Evolutionary conservation across 2,113 vertebrate genomes (phyloP), one percentile per base, ranked within the genome.

Genomic region (Genyomyrus donnyi): DNA sequence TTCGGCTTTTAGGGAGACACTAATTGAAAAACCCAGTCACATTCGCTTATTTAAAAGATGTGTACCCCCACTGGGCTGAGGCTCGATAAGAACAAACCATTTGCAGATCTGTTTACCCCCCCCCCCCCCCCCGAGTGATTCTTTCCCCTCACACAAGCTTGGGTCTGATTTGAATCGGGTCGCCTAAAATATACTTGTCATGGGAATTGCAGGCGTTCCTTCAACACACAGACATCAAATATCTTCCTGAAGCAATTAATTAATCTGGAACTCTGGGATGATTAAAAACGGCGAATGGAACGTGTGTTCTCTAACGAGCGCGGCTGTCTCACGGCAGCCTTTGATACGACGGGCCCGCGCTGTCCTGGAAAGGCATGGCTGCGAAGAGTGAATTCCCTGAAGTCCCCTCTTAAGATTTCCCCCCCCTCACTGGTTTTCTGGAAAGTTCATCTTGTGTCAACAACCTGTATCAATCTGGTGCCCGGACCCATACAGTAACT

Each of bases 221-320:
- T 85, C 52, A 42, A 56, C 62, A 70, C 87, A 45, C 52, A 74
- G 56, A 88, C 88, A 89, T 90, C 17, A 66, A 91, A 70, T 91
- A 92, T 91, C 48, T 46, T 91, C 48, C 53, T 90, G 90, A 85
- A 91, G 91, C 92, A 89, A 88, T 92, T 94, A 92, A 94, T 93
- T 94, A 93, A 90, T 91, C 87, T 91, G 85, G 66, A 93, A 93
- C 92, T 91, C 90, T 77, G 92, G 88, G 89, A 91, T 85, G 93
- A 93, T 92, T 92, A 93, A 93, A 93, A 93, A 90, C 62, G 90
- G 89, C 58, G 31, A 90, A 86, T 9, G 88, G 88, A 92, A 88
- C 52, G 90, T 91, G 91, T 94, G 93, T 95, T 93, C 93, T 92
- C 92, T 94, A 94, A 94, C 94, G 93, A 95, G 92, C 92, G 91